Evolutionary conservation across 2,888 invertebrate genomes (phyloP).

Genomic region (Neocrepidodera transversa): DNA sequence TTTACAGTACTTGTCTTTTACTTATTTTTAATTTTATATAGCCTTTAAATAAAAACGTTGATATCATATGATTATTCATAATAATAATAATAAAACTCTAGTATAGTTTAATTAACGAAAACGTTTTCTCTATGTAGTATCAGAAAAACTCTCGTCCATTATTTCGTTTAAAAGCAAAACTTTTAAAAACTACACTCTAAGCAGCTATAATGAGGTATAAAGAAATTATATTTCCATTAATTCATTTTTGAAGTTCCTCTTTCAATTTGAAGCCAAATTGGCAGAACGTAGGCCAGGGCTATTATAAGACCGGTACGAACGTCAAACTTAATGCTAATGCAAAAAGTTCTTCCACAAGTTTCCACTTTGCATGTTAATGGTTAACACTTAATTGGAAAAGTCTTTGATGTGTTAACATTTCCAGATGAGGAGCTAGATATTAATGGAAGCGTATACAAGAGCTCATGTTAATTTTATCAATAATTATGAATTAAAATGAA

Average conservation of each 20-base stretch:
- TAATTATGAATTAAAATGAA: background rate
- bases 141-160: too few species aligned
- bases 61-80: too few species aligned
- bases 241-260: background rate
- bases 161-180: too few species aligned
- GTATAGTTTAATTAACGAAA: too few species aligned
- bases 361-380: conserved; percentile 22
- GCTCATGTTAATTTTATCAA: conserved; percentile 18
- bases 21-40: too few species aligned
- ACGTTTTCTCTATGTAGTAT: too few species aligned
- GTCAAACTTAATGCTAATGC: conserved; percentile 22
- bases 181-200: too few species aligned
- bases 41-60: too few species aligned
- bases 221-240: conserved; percentile 7
- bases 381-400: conserved; percentile 33
- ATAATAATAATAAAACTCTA: too few species aligned
- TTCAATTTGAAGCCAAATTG: conserved; percentile 10
- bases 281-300: conserved; percentile 8
- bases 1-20: too few species aligned
- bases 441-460: conserved; percentile 5
- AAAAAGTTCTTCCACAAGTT: conserved; percentile 29
- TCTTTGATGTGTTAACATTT: conserved; percentile 27
- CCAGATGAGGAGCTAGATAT: conserved; percentile 18
- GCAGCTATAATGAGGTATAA: too few species aligned
- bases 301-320: conserved; percentile 12